Evolutionary conservation across 2,888 invertebrate species (phyloP).

Genomic region (Orthosia gothica): DNA sequence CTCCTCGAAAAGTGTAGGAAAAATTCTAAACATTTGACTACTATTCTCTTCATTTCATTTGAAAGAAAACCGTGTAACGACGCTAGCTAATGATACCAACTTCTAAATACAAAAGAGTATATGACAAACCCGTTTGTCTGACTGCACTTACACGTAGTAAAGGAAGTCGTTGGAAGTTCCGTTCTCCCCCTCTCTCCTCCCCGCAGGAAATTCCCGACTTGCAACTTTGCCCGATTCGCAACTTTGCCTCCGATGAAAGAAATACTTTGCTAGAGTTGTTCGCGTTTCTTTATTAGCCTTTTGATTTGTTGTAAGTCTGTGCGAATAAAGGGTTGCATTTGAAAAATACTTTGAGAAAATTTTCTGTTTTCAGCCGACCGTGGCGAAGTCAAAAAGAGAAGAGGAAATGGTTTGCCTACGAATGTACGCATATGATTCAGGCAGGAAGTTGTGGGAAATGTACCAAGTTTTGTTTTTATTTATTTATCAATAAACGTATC

Average conservation of each 20-base stretch:
- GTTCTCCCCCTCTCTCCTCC: slow-evolving; percentile 74
- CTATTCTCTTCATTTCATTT: too few relatives aligned
- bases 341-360: slow-evolving; percentile 56
- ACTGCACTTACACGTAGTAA: slow-evolving; percentile 72
- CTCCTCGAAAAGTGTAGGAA: too few relatives aligned
- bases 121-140: slow-evolving; percentile 70
- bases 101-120: slow-evolving; percentile 46
- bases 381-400: slow-evolving; percentile 24
- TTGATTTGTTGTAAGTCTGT: slow-evolving; percentile 75
- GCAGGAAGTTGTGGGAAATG: neutral
- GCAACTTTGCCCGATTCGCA: slow-evolving; percentile 75
- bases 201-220: slow-evolving; percentile 81
- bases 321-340: slow-evolving; percentile 69
- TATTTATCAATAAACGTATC: too few relatives aligned
- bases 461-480: neutral
- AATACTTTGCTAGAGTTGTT: slow-evolving; percentile 81
- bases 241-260: slow-evolving; percentile 83
- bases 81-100: slow-evolving; percentile 24
- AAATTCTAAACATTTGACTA: too few relatives aligned
- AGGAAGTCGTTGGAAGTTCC: slow-evolving; percentile 87
- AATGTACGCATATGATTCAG: slow-evolving; percentile 7
- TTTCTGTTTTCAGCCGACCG: slow-evolving; percentile 37
- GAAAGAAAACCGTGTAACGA: slow-evolving; percentile 14
- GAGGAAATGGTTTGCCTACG: slow-evolving; percentile 25
- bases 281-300: slow-evolving; percentile 81